Base-by-base conservation (phyloP, 2,888 invertebrate species). In the Drosophila tripunctata region DNA sequence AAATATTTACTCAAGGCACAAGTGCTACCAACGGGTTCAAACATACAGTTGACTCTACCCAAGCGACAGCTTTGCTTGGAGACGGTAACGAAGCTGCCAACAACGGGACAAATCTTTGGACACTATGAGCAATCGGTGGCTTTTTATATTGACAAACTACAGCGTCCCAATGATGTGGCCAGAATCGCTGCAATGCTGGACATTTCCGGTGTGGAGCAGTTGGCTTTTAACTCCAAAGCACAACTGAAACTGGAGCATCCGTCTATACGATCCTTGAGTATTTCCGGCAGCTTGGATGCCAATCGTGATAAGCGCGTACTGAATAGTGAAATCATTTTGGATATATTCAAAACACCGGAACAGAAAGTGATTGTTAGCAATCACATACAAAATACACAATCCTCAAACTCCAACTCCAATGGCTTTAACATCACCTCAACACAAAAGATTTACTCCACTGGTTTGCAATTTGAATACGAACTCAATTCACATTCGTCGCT, bases 1-100 rank as follows among this genome's bases (percentile, higher is more conserved):
- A 95, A 96, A 75, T 96, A 96, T 89, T 94, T 95, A 72, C 93
- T 95, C 54, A 93, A 94, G 56, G 90, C 94, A 0, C 95, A 94
- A 89, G 89, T 94, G 56, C 93, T 94, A 48, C 94, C 95, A 0
- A 93, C 93, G 8, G 92, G 93, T 74, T 93, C 94, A 78, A 94
- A 94, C 19, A 89, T 94, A 2, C 93, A 94, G 35, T 79, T 96
- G 1, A 93, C 93, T 0, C 92, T 96, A 2, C 96, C 96, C 0
- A 93, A 93, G 48, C 93, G 96, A 21, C 93, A 94, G 41, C 89
- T 96, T 14, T 92, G 94, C 0, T 81, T 95, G 2, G 95, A 96
- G 84, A 92, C 93, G 0, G 87, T 90, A 0, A 92, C 93, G n/a
- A 87, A 91, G 5, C 90, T 92, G 72, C 93, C 93, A 0, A 89